Conservation (phyloP, 92 coral and sea anemone genomes). For the Zoanthus sansibaricus region DNA sequence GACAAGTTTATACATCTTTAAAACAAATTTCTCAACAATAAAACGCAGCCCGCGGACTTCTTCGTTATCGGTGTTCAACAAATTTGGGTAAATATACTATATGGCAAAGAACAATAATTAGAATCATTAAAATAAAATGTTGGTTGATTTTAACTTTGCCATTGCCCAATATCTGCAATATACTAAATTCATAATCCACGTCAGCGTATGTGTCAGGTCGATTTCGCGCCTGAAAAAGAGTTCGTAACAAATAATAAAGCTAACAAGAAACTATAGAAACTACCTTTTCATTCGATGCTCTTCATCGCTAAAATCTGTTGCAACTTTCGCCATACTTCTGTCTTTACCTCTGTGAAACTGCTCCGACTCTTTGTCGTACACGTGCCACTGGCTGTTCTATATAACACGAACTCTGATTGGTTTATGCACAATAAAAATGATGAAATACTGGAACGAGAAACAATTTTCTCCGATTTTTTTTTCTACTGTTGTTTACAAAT, state of each 20-base stretch:
- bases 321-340: not conserved
- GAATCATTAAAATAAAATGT: not conserved
- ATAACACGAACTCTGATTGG: not conserved
- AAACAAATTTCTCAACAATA: no score
- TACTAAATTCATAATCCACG: not conserved
- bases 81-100: not conserved
- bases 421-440: not conserved
- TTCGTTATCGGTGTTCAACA: not conserved
- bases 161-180: not conserved
- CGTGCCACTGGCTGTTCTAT: not conserved
- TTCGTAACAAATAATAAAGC: not conserved
- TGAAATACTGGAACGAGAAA: no score
- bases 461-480: no score
- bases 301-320: not conserved
- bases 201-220: not conserved
- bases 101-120: not conserved
- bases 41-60: no score
- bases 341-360: not conserved
- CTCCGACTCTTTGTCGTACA: not conserved
- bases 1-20: no score
- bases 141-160: not conserved
- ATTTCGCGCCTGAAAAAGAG: not conserved
- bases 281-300: conserved; percentile 3
- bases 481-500: no score
- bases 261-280: not conserved